A percentile compares a stretch with the other conserved stretches of the same genome.
Conservation (phyloP, 92 coral and sea anemone species). For the Nematostella vectensis region DNA sequence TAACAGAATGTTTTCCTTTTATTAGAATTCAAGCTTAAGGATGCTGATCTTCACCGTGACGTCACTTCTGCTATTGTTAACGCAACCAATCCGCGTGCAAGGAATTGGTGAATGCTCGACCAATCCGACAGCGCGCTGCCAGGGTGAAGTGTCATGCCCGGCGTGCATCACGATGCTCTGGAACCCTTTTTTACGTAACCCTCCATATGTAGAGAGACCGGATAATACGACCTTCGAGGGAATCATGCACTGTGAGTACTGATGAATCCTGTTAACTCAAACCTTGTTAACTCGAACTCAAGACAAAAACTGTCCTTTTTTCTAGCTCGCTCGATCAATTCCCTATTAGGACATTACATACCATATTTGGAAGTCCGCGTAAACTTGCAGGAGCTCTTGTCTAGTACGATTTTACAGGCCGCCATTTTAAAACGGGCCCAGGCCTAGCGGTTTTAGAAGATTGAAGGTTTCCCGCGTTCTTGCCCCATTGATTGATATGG, state of each 20-base stretch:
- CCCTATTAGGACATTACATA: too few species aligned
- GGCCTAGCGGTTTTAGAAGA: too few species aligned
- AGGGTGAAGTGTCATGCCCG: constrained; percentile 33
- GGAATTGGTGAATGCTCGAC: constrained; percentile 11
- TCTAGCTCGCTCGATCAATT: too few species aligned
- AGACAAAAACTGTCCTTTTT: not conserved
- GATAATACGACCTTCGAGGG: constrained; percentile 25
- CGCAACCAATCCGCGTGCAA: not conserved
- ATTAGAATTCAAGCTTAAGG: too few species aligned
- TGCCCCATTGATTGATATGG: too few species aligned
- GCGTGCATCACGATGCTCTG: constrained; percentile 18
- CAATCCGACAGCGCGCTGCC: constrained; percentile 1
- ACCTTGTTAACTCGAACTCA: too few species aligned
- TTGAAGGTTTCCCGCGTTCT: too few species aligned
- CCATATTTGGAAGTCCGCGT: not conserved
- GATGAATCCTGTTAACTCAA: too few species aligned
- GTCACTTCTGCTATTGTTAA: not conserved
- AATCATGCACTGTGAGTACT: constrained; percentile 31
- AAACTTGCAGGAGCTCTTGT: constrained; percentile 1
- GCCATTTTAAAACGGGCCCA: too few species aligned
- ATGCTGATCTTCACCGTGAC: not conserved
- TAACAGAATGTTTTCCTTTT: too few species aligned
- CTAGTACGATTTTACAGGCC: too few species aligned
- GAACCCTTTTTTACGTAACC: constrained; percentile 16
- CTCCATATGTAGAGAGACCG: constrained; percentile 36